Base-by-base conservation (phyloP, 1,140 invertebrate genomes). In the Neodiprion virginianus region DNA sequence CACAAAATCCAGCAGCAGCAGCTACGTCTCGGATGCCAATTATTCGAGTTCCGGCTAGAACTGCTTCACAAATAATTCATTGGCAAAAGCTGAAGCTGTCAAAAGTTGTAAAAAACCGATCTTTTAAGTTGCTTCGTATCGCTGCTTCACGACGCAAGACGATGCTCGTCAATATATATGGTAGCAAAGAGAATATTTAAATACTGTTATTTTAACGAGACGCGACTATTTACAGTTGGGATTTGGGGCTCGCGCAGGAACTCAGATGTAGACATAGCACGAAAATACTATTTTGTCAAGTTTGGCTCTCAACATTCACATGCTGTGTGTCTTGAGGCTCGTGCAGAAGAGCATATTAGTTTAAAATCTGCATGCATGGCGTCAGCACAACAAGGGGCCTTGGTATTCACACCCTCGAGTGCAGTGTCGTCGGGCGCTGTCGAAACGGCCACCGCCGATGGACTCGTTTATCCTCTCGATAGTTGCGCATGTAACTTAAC, bases 131-230 rank as follows among this genome's bases (percentile, higher is more conserved):
- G 76, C 69, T 78, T 77, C 77, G 72, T 74, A 50, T 73, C 28
- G 21, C 69, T 61, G 48, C 70, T 67, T 21, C 28, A 40, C 28
- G 5, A 40, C 0, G 28, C 28, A 40, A 40, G 28, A 40, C 28
- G 28, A 40, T 40, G 28, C 28, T 40, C 28, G 28, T 40, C 28
- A 40, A 40, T 40, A 40, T 5, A 40, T 40, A 40, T 21, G 17
- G 28, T 40, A 40, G 28, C 28, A 40, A 40, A 40, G 12, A 14
- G 50, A 66, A 75, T 79, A 73, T 79, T 79, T 79, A 77, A 77
- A 79, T 77, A 79, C 78, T 78, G 78, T 79, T 79, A 78, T 67
- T 75, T 79, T 79, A 79, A 79, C 77, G 75, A 79, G 75, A 77
- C 73, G 73, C 78, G 77, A 79, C 77, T 79, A 78, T 79, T 79